Conservation (phyloP, 2,113 vertebrate genomes). For the Ardeotis arabs region DNA sequence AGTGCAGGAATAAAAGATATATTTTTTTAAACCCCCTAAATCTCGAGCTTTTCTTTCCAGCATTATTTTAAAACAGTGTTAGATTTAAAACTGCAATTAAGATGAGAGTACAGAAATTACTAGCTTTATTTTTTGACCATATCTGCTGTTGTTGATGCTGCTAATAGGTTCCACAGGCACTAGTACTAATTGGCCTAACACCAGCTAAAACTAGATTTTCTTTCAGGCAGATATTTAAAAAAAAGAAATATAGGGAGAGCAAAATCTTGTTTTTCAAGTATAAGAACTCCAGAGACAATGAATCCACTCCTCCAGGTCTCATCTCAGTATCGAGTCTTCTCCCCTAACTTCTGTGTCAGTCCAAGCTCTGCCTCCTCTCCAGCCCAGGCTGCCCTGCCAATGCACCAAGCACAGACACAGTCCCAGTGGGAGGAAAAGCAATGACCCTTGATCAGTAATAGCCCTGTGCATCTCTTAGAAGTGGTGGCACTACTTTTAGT, state of each 20-base stretch:
- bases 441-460: not conserved
- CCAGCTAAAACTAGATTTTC: conserved; percentile 9
- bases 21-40: not conserved
- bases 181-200: conserved; percentile 31
- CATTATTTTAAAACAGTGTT: conserved; percentile 57
- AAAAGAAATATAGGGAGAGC: not conserved
- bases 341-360: not conserved
- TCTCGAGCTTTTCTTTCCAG: conserved; percentile 30
- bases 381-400: not conserved
- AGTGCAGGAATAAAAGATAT: conserved; percentile 26
- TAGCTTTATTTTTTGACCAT: conserved; percentile 55
- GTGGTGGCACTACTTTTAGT: not conserved
- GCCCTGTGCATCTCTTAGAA: not conserved
- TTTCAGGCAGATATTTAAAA: not conserved
- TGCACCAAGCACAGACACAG: not conserved
- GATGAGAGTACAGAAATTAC: conserved; percentile 15
- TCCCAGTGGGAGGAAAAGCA: not conserved
- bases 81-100: conserved; percentile 60
- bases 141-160: conserved; percentile 10
- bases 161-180: not conserved
- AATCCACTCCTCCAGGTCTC: not conserved
- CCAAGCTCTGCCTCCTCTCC: not conserved
- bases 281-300: not conserved
- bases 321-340: not conserved
- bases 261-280: not conserved